These are phyloP conservation scores for Pachyrhynchus sulphureomaculatus DNA, from an alignment of 1,140 invertebrate species.

Conservation along the genomic window DNA sequence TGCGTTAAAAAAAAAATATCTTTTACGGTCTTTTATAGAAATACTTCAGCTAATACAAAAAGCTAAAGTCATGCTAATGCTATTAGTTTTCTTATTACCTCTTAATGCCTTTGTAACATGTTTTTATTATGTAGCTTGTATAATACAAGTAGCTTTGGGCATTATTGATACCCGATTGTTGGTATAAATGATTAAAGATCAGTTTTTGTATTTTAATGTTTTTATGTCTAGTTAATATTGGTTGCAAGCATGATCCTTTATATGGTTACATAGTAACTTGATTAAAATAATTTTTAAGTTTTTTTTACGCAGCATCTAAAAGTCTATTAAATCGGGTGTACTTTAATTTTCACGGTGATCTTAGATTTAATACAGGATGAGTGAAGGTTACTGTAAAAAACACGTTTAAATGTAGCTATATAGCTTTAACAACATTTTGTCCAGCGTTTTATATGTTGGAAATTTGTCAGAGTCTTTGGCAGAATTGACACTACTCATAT, in stretches of 20 bases:
- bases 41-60: slow-evolving; percentile 29
- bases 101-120: slow-evolving; percentile 31
- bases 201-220: slow-evolving; percentile 11
- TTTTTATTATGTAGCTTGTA: slow-evolving; percentile 29
- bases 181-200: slow-evolving; percentile 21
- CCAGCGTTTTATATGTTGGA: too few relatives aligned
- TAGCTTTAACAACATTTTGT: too few relatives aligned
- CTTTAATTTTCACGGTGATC: too few relatives aligned
- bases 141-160: slow-evolving; percentile 22
- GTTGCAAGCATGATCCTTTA: slow-evolving; percentile 3
- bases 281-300: too few relatives aligned
- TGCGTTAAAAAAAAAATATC: slow-evolving; percentile 15
- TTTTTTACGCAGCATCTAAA: too few relatives aligned
- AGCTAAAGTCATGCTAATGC: slow-evolving; percentile 41
- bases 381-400: too few relatives aligned
- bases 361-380: too few relatives aligned
- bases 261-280: too few relatives aligned
- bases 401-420: too few relatives aligned
- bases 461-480: too few relatives aligned
- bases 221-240: slow-evolving; percentile 8
- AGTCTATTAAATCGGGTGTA: too few relatives aligned
- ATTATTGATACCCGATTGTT: slow-evolving; percentile 20
- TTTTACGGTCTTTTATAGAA: slow-evolving; percentile 37
- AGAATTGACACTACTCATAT: too few relatives aligned
- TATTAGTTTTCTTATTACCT: slow-evolving; percentile 39